These are phyloP conservation scores for Dreissena polymorpha DNA, from an alignment of 1,140 invertebrate genomes.

Conservation along the genomic window DNA sequence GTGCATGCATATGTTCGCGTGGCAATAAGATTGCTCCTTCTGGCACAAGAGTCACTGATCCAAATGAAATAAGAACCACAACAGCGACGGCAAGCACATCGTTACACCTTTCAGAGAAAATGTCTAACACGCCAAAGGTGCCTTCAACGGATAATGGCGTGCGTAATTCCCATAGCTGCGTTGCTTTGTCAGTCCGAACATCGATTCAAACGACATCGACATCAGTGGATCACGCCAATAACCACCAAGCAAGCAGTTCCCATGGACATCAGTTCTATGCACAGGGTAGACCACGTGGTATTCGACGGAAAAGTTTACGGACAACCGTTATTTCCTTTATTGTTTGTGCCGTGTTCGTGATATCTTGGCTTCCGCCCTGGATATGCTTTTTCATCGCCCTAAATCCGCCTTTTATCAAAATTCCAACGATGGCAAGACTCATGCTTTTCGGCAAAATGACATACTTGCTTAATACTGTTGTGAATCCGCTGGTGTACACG, in stretches of 20 bases:
- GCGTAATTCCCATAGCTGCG: no score
- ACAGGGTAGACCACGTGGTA: background rate
- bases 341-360: conserved; percentile 8
- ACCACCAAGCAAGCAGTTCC: no score
- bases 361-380: conserved; percentile 27
- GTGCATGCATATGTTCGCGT: background rate
- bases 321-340: conserved; percentile 19
- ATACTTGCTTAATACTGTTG: conserved; percentile 13
- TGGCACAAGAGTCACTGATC: background rate
- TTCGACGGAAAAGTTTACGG: background rate
- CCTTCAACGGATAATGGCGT: no score
- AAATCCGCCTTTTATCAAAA: background rate
- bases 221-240: no score
- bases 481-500: conserved; percentile 15
- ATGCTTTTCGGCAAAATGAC: conserved; percentile 3
- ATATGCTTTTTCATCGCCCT: background rate
- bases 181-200: background rate
- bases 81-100: background rate
- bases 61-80: background rate
- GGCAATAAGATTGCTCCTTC: background rate
- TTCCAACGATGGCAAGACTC: background rate
- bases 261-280: background rate
- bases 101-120: background rate
- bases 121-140: no score
- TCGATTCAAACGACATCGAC: no score